phyloP scores from a whole-genome alignment of 2,888 invertebrate species.

The Euzophera pinguis region DNA sequence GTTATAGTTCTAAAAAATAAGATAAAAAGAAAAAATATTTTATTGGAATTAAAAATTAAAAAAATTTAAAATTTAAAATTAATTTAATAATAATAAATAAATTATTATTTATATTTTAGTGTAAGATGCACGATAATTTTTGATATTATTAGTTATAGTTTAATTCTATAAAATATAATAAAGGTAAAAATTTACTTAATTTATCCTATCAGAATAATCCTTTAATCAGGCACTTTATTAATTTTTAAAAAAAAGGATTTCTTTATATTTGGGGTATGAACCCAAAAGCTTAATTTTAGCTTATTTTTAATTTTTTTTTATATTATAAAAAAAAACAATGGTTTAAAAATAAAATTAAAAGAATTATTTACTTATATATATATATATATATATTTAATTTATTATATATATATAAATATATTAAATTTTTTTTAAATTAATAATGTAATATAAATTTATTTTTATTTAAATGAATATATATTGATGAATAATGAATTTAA shows the following conservation, averaged over 20 bases:
- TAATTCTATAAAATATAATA: constrained; percentile 82
- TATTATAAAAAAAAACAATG: constrained; percentile 33
- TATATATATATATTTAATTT: constrained; percentile 21
- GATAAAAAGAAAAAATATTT: constrained; percentile 75
- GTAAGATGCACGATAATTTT: constrained; percentile 82
- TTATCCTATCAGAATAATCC: constrained; percentile 71
- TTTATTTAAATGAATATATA: constrained; percentile 18
- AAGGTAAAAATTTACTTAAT: constrained; percentile 66
- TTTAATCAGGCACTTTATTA: constrained; percentile 71
- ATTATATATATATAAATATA: constrained; percentile 25
- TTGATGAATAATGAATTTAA: constrained; percentile 17
- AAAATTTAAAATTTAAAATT: constrained; percentile 77
- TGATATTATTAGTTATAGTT: constrained; percentile 81
- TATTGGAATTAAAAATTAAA: constrained; percentile 63
- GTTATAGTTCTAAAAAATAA: constrained; percentile 71
- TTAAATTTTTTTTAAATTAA: constrained; percentile 30
- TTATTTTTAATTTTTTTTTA: constrained; percentile 55
- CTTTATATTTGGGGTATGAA: constrained; percentile 81
- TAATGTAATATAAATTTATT: constrained; percentile 12
- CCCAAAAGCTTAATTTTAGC: constrained; percentile 81
- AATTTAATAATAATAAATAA: constrained; percentile 51
- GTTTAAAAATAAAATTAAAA: no score
- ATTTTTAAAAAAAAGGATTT: constrained; percentile 64
- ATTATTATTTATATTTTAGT: constrained; percentile 73
- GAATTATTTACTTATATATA: no score